Conservation (phyloP, 1,140 invertebrate species). For the Probaryconus sp. region DNA sequence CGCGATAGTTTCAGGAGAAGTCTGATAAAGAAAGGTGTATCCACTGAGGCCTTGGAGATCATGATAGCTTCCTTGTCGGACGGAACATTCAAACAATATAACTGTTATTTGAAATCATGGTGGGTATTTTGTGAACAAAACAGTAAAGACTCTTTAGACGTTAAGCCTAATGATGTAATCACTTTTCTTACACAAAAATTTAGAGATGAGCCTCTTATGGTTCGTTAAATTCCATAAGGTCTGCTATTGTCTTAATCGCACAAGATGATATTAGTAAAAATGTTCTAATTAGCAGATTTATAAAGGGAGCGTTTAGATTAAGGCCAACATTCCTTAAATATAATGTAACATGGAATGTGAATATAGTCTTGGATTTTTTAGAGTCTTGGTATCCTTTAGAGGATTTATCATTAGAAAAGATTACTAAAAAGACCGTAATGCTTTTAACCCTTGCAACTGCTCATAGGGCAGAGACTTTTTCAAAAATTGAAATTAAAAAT, state of each 20-base stretch:
- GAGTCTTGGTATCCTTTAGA: too few species aligned
- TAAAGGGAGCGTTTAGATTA: slow-evolving; percentile 59
- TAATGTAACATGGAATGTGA: slow-evolving; percentile 58
- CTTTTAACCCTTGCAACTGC: too few species aligned
- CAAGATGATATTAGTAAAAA: slow-evolving; percentile 33
- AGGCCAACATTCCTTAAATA: slow-evolving; percentile 62
- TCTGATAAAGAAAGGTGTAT: slow-evolving; percentile 32
- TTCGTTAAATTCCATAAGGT: slow-evolving; percentile 50
- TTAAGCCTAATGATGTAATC: too few species aligned
- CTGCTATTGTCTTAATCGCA: slow-evolving; percentile 47
- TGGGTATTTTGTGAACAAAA: slow-evolving; percentile 21
- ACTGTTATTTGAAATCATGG: slow-evolving; percentile 38
- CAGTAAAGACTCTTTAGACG: slow-evolving; percentile 12
- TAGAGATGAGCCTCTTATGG: slow-evolving; percentile 56
- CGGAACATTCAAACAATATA: slow-evolving; percentile 61
- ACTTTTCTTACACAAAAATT: too few species aligned
- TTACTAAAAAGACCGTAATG: too few species aligned
- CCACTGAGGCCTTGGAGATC: slow-evolving; percentile 33
- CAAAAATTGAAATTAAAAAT: too few species aligned
- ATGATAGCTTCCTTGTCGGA: slow-evolving; percentile 52
- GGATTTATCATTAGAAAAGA: too few species aligned
- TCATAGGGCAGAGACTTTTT: too few species aligned
- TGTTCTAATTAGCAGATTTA: slow-evolving; percentile 49
- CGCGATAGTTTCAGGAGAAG: slow-evolving; percentile 56
- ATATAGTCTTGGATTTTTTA: slow-evolving; percentile 45